Base-by-base conservation (phyloP, 1,140 invertebrate genomes). In the Drosophila ananassae region DNA sequence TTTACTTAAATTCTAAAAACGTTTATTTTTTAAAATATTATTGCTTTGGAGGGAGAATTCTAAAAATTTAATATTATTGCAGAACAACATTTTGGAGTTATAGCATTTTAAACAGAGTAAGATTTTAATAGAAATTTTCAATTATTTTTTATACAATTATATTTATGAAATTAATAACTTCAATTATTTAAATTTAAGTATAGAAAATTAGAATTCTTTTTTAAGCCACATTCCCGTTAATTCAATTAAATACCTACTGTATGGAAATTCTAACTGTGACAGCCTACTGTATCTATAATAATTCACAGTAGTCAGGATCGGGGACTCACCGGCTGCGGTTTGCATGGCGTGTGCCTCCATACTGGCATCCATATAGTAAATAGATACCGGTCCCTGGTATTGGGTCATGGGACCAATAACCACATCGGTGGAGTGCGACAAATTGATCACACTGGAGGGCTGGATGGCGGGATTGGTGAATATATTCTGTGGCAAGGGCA, bases 401-500 rank as follows among this genome's bases (percentile, higher is more conserved):
- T 92, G 92, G 24, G 92, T 92, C 83, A 92, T 92, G 24, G 92
- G 92, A 39, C 91, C 92, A 46, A 92, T 92, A 12, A 92, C 85
- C 44, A 92, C 91, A 68, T 92, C 91, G 34, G 75, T 91, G 0
- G 92, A 92, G 64, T 92, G 89, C 2, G 87, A 90, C 1, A 92
- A 41, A 53, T 92, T 92, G 24, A 92, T 80, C 8, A 91, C 91
- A 46, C 74, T 92, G 17, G 91, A 87, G 0, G 90, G 90, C 51
- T 89, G 90, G 6, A 90, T 72, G 1, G 73, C 73, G 1, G 90
- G 84, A 48, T 87, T 89, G 1, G 66, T 75, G 17, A 89, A 89
- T 7, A 90, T 72, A 9, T 78, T 81, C 47, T 81, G 85, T 1
- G 85, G 77, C 25, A 90, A 21, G 1, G 71, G 58, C 13, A 69